Percentiles rank a stretch among this genome's conserved stretches.
These are phyloP conservation scores for Calosoma granatense DNA, from an alignment of 1,140 invertebrate species.

Conservation along the genomic window DNA sequence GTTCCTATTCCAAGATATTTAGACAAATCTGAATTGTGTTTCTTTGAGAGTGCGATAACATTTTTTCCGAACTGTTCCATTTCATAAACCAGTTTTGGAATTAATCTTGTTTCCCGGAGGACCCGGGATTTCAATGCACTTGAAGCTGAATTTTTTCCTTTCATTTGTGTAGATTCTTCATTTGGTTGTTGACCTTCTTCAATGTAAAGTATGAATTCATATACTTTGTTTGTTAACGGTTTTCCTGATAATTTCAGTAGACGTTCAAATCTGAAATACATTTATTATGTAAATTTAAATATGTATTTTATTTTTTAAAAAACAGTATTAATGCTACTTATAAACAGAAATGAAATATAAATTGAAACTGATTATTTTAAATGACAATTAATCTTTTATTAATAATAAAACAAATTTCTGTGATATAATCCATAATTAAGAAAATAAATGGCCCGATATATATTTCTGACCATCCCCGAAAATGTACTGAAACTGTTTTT, in stretches of 20 bases:
- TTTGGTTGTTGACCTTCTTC: constrained; percentile 37
- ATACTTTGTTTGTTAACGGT: constrained; percentile 40
- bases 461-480: too few species aligned
- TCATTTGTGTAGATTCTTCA: constrained; percentile 26
- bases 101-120: constrained; percentile 43
- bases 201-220: constrained; percentile 42
- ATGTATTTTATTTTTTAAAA: constrained; percentile 10
- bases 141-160: constrained; percentile 31
- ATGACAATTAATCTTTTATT: too few species aligned
- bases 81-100: constrained; percentile 46
- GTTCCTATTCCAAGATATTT: constrained; percentile 43
- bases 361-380: too few species aligned
- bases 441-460: too few species aligned
- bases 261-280: constrained; percentile 43
- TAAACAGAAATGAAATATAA: too few species aligned
- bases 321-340: too few species aligned
- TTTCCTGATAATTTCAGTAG: constrained; percentile 46
- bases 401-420: too few species aligned
- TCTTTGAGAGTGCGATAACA: constrained; percentile 44
- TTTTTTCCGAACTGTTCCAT: constrained; percentile 50
- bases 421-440: too few species aligned
- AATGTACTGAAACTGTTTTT: too few species aligned
- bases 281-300: constrained; percentile 17
- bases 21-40: constrained; percentile 41
- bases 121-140: constrained; percentile 42